Conservation (phyloP, 1,140 invertebrate genomes). For the Drosophila saltans region DNA sequence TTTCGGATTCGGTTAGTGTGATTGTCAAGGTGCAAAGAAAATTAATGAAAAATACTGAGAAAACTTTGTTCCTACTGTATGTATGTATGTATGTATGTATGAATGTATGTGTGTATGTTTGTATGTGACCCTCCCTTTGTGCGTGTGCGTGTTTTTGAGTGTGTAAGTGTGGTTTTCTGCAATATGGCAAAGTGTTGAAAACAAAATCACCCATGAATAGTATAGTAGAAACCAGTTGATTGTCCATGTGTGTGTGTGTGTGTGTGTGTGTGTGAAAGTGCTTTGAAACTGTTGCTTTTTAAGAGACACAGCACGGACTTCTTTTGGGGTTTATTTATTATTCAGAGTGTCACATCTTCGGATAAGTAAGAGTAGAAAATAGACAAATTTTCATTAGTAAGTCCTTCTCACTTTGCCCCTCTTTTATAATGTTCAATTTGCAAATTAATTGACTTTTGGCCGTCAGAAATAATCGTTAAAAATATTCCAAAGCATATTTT, state of each 20-base stretch:
- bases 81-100: conserved; percentile 16
- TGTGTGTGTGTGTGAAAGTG: too few relatives aligned
- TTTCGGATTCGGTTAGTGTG: conserved; percentile 23
- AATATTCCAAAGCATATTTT: background rate
- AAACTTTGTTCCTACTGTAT: conserved; percentile 36
- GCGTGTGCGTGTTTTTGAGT: conserved; percentile 20
- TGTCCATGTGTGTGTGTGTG: background rate
- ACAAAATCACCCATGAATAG: conserved; percentile 4
- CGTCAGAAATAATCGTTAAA: background rate
- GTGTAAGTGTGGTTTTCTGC: conserved; percentile 30
- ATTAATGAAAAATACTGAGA: conserved; percentile 46
- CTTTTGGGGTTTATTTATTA: background rate
- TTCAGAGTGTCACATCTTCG: background rate
- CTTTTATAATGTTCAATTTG: background rate
- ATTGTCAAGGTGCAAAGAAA: conserved; percentile 31
- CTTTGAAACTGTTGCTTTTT: conserved; percentile 52
- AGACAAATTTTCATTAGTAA: background rate
- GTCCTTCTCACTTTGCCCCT: background rate
- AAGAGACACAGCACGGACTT: background rate
- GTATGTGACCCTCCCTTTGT: too few relatives aligned
- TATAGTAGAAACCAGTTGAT: conserved; percentile 3
- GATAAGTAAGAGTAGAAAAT: background rate
- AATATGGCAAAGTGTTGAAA: conserved; percentile 56
- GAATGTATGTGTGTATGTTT: conserved; percentile 27
- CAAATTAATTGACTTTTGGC: conserved; percentile 8